Percentiles rank a stretch among this genome's conserved stretches.
Evolutionary conservation across 1,140 invertebrate genomes (phyloP).

Genomic region (Halictus rubicundus): DNA sequence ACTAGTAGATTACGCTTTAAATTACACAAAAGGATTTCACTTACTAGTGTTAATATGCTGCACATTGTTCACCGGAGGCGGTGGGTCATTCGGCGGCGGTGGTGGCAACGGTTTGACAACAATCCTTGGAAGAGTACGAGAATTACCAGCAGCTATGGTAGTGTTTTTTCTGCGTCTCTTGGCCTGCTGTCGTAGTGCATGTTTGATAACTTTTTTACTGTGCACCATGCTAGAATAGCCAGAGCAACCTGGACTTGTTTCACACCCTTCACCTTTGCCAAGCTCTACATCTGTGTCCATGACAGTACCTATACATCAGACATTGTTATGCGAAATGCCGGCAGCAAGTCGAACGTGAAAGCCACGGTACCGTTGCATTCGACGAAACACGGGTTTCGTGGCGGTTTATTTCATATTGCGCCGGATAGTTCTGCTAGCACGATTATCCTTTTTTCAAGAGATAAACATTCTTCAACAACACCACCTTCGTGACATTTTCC

Average conservation of each 20-base stretch:
- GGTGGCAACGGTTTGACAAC: constrained; percentile 87
- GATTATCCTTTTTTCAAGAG: constrained; percentile 16
- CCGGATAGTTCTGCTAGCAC: background rate
- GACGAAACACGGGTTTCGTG: background rate
- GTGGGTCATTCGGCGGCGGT: constrained; percentile 77
- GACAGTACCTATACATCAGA: constrained; percentile 55
- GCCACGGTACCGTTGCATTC: constrained; percentile 33
- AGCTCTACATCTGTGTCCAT: constrained; percentile 65
- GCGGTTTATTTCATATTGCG: constrained; percentile 44
- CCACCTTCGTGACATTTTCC: constrained; percentile 50
- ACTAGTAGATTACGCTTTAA: constrained; percentile 10
- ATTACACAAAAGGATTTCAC: background rate
- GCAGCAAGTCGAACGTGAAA: constrained; percentile 26
- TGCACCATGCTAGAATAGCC: constrained; percentile 78
- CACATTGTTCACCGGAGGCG: constrained; percentile 68
- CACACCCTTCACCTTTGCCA: constrained; percentile 71
- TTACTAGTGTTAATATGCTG: constrained; percentile 73
- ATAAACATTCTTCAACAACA: constrained; percentile 60
- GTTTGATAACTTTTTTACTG: constrained; percentile 85
- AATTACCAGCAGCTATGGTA: constrained; percentile 86
- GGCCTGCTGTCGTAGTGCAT: constrained; percentile 88
- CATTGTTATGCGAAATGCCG: constrained; percentile 44
- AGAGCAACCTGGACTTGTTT: constrained; percentile 72
- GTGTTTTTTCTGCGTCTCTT: constrained; percentile 89
- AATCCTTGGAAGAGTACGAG: constrained; percentile 85